A percentile compares a stretch with the other conserved stretches of the same genome.
Evolutionary conservation across 2,797 vertebrate genomes (phyloP).

Genomic region (Uromys caudimaculatus): DNA sequence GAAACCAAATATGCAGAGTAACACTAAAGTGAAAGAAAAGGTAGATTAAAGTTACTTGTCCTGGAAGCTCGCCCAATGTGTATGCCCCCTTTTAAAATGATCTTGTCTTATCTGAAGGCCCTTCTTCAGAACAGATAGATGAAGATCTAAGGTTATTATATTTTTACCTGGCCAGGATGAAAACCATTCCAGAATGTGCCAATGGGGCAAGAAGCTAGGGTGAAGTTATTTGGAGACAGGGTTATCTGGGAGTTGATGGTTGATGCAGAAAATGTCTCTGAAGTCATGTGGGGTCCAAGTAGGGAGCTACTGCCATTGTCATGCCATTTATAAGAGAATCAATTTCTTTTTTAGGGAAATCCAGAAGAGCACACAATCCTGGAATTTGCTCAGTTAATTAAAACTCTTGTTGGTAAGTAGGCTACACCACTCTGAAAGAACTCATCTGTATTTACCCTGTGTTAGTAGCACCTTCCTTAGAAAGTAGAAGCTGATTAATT

Average conservation of each 20-base stretch:
- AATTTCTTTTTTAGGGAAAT: constrained; percentile 92
- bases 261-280: neutral
- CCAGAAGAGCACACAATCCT: constrained; percentile 99
- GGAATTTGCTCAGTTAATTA: constrained; percentile 98
- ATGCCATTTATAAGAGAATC: constrained; percentile 45
- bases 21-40: neutral
- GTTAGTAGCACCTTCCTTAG: constrained; percentile 57
- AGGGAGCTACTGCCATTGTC: neutral
- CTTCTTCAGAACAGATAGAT: neutral
- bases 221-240: neutral
- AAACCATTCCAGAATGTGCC: neutral
- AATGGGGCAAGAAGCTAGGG: neutral
- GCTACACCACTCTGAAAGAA: constrained; percentile 57
- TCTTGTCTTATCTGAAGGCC: neutral
- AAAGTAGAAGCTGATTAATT: constrained; percentile 65
- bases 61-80: neutral
- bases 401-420: constrained; percentile 96
- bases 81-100: neutral
- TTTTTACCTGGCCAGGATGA: neutral
- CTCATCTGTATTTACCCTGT: neutral
- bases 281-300: neutral
- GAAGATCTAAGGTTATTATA: neutral
- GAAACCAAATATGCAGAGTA: neutral
- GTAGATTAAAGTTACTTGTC: neutral
- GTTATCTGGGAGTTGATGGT: neutral